These are phyloP conservation scores for Creontiades dilutus DNA, from an alignment of 2,888 invertebrate genomes.

Conservation along the genomic window DNA sequence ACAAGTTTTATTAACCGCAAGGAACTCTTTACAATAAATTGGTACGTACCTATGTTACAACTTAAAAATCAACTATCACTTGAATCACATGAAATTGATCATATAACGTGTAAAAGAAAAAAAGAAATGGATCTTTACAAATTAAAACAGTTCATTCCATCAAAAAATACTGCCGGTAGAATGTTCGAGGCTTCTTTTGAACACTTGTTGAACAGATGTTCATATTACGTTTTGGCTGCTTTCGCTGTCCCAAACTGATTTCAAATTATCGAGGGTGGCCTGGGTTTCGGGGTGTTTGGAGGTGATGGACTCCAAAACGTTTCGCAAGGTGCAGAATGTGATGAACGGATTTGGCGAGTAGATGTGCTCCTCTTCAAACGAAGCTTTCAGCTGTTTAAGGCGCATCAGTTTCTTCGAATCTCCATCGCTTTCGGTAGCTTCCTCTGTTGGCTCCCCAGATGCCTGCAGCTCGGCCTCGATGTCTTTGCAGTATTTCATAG, in stretches of 20 bases:
- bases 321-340: constrained; percentile 72
- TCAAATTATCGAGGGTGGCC: constrained; percentile 40
- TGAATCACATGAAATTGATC: neutral
- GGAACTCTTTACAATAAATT: neutral
- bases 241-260: constrained; percentile 48
- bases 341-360: constrained; percentile 76
- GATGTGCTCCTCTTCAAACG: constrained; percentile 75
- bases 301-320: constrained; percentile 69
- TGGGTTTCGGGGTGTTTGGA: constrained; percentile 46
- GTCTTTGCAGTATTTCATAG: constrained; percentile 73
- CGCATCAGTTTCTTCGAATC: constrained; percentile 71
- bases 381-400: constrained; percentile 71
- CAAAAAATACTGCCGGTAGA: constrained; percentile 15
- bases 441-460: constrained; percentile 53
- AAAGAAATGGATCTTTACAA: neutral
- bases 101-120: neutral
- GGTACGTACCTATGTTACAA: neutral
- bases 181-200: neutral
- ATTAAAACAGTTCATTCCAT: neutral
- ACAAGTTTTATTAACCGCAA: constrained; percentile 25
- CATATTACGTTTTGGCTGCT: constrained; percentile 2
- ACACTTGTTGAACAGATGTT: neutral
- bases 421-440: constrained; percentile 56
- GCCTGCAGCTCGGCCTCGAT: constrained; percentile 68
- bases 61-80: constrained; percentile 20